These are phyloP conservation scores for Capitulum mitella DNA, from an alignment of 2,888 invertebrate species.

Conservation along the genomic window DNA sequence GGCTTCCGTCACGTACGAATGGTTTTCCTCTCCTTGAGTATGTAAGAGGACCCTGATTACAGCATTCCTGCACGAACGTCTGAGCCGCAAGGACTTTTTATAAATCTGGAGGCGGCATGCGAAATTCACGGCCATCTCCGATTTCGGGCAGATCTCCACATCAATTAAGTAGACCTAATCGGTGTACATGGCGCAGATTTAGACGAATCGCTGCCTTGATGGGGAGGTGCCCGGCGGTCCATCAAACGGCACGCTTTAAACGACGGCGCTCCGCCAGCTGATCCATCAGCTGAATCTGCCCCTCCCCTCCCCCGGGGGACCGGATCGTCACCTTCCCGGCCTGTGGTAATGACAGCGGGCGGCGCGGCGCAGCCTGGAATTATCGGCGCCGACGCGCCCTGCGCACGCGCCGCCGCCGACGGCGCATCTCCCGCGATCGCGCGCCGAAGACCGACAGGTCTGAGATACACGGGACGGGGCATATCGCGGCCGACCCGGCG, in stretches of 20 bases:
- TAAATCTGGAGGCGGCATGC: neutral
- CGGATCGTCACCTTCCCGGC: neutral
- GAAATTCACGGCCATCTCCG: neutral
- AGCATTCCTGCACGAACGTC: neutral
- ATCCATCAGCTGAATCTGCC: neutral
- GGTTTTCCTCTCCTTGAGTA: too few relatives aligned
- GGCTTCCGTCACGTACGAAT: too few relatives aligned
- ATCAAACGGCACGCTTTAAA: neutral
- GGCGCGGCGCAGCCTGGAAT: too few relatives aligned
- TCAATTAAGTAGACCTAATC: neutral
- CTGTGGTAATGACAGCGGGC: too few relatives aligned
- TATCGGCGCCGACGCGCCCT: too few relatives aligned
- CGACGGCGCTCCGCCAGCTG: neutral
- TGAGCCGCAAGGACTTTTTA: neutral
- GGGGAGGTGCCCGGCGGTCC: neutral
- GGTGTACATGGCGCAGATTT: neutral
- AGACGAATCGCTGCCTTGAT: neutral
- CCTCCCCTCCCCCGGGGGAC: neutral
- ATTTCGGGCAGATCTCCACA: neutral
- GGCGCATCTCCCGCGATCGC: too few relatives aligned
- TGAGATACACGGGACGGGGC: too few relatives aligned
- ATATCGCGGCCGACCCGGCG: too few relatives aligned
- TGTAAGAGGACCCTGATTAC: neutral
- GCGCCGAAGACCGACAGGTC: too few relatives aligned
- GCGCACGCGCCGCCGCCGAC: too few relatives aligned